Base-by-base conservation (phyloP, 2,113 vertebrate genomes). In the Pipa parva region DNA sequence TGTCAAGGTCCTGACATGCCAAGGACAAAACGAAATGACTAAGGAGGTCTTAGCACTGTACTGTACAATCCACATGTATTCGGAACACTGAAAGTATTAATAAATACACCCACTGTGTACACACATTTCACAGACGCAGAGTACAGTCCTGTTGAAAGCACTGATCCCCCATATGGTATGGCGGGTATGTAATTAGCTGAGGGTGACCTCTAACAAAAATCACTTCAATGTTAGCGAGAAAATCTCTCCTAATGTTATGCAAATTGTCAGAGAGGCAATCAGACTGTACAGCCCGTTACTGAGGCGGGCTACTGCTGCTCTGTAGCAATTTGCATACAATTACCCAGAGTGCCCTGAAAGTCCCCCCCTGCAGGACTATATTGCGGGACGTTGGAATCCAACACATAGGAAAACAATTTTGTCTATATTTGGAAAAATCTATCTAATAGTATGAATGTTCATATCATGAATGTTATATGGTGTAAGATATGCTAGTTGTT, bases 261-360 rank as follows among this genome's bases (percentile, higher is more conserved):
- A 90, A 88, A 90, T 89, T 83, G 84, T 80, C 78, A 79, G 45
- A 2, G 29, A 89, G 86, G 86, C 85, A 89, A 90, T 90, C 87
- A 89, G 56, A 25, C 55, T 21, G 55, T 24, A 29, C 64, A 57
- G 64, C 64, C 52, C 64, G 78, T 75, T 71, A 76, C 74, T 82
- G 77, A 76, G 84, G 77, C 81, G 78, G 84, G 72, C 81, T 84
- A 79, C 87, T 85, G 88, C 86, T 87, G 82, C 85, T 63, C 74
- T 22, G 78, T 79, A 79, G 82, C 87, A 86, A 89, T 90, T 86
- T 90, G 79, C 87, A 90, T 88, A 81, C 88, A 84, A 89, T 89
- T 88, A 88, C 87, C 79, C 87, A 88, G 79, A 82, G 45, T 71
- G 66, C 36, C 12, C 71, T 10, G 20, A 49, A 46, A 68, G 64